Base-by-base conservation (phyloP, 2,113 vertebrate species). In the Coreoperca whiteheadi region DNA sequence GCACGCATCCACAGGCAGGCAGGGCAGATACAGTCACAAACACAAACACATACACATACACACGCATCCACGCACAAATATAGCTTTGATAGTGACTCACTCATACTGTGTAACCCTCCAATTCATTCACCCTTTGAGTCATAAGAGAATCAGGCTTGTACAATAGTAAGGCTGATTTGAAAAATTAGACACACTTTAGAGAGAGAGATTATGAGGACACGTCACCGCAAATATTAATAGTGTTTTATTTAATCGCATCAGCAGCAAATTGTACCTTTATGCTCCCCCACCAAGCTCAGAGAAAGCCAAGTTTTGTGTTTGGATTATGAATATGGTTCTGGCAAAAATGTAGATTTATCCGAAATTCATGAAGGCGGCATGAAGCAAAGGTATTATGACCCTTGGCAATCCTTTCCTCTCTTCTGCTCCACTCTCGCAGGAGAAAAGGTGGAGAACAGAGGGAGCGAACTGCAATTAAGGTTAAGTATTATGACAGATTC, bases 51-150 rank as follows among this genome's bases (percentile, higher is more conserved):
- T 50, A 83, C 60, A 77, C 60, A 71, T 2, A 25, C 81, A 84
- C 84, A 90, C 82, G 84, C 80, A 77, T 32, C 34, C 56, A 39
- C 0, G 8, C 82, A 83, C 85, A 91, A 85, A 90, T 82, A 86
- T 82, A 88, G 92, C 93, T 92, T 90, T 88, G 85, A 89, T 81
- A 92, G 87, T 91, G 91, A 93, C 64, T 93, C 83, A 91, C 85
- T 90, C 76, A 28, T 37, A 81, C 81, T 68, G 84, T 70, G 86
- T 82, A 88, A 89, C 80, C 81, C 83, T 75, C 74, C 83, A 50
- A 82, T 91, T 91, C 90, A 93, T 91, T 89, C 90, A 91, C 67
- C 81, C 82, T 89, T 84, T 93, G 85, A 94, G 82, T 88, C 85
- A 91, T 80, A 4, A 78, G 64, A 84, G 69, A 91, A 89, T 87